Evolutionary conservation across 2,888 invertebrate genomes (phyloP).

Genomic region (Hyalella azteca): DNA sequence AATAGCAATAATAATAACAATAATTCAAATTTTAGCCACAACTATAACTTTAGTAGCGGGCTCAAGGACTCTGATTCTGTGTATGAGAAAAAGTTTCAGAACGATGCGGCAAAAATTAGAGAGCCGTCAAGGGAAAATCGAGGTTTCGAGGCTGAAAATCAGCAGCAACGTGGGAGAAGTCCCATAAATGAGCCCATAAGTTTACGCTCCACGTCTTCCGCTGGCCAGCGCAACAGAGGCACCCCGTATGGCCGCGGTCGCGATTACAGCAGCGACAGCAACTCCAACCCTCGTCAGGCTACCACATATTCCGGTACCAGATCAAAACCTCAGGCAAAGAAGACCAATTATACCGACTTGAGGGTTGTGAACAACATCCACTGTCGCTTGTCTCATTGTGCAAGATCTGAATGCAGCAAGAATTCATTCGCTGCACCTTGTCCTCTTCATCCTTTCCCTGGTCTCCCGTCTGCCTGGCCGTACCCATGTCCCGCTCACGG

Average conservation of each 20-base stretch:
- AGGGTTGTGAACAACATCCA: constrained; percentile 6
- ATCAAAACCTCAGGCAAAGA: background rate
- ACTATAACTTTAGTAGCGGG: background rate
- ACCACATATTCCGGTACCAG: background rate
- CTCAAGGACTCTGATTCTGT: background rate
- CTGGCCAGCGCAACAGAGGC: background rate
- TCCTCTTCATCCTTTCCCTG: background rate
- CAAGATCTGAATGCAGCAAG: constrained; percentile 14
- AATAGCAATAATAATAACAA: constrained; percentile 8
- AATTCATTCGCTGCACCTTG: constrained; percentile 20
- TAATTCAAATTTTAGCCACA: background rate
- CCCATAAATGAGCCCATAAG: constrained; percentile 6
- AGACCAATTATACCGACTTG: constrained; percentile 2
- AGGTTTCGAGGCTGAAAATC: background rate
- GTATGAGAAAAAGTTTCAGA: constrained; percentile 10
- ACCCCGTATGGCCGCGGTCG: background rate
- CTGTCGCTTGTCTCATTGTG: constrained; percentile 4
- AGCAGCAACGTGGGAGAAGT: constrained; percentile 8
- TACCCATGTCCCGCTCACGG: constrained; percentile 17
- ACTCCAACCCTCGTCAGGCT: background rate
- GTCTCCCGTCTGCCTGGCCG: background rate
- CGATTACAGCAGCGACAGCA: constrained; percentile 16
- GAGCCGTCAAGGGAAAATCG: constrained; percentile 12
- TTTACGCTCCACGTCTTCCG: background rate
- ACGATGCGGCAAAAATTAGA: background rate